These are phyloP conservation scores for Portevinia maculata DNA, from an alignment of 2,888 invertebrate species.

Conservation along the genomic window DNA sequence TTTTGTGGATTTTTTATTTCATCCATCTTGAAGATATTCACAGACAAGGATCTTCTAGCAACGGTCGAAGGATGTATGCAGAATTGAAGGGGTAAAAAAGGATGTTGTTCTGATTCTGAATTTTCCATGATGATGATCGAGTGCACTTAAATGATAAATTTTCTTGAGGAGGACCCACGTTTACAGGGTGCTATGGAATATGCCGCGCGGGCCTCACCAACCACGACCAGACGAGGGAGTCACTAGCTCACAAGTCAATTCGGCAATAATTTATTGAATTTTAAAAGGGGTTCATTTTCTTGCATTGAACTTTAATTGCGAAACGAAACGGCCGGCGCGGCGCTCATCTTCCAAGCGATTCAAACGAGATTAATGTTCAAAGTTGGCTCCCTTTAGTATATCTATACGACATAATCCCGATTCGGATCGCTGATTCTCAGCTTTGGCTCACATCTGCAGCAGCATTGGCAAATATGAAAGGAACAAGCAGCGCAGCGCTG, in stretches of 20 bases:
- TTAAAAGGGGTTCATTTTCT: slow-evolving; percentile 70
- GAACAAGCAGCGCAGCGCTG: background rate
- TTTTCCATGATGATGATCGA: slow-evolving; percentile 71
- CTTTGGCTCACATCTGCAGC: slow-evolving; percentile 48
- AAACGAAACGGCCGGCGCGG: background rate
- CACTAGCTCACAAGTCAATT: slow-evolving; percentile 55
- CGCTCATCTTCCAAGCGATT: slow-evolving; percentile 25
- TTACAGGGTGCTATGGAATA: slow-evolving; percentile 49
- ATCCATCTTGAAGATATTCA: slow-evolving; percentile 38
- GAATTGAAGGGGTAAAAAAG: slow-evolving; percentile 9
- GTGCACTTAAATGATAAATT: slow-evolving; percentile 70
- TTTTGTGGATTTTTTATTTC: background rate
- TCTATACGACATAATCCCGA: slow-evolving; percentile 49
- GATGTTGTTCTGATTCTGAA: slow-evolving; percentile 60
- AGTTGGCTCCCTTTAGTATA: slow-evolving; percentile 3
- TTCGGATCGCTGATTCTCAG: slow-evolving; percentile 60
- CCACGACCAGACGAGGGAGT: slow-evolving; percentile 11
- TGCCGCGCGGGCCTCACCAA: slow-evolving; percentile 25
- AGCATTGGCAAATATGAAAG: background rate
- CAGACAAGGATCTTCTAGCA: slow-evolving; percentile 28
- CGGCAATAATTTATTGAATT: slow-evolving; percentile 72
- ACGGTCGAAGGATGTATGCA: slow-evolving; percentile 23
- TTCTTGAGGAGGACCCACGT: slow-evolving; percentile 42
- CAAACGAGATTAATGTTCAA: slow-evolving; percentile 54
- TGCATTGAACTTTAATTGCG: slow-evolving; percentile 70